These are phyloP conservation scores for Anguilla japonica DNA, from an alignment of 2,113 vertebrate genomes.

Conservation along the genomic window DNA sequence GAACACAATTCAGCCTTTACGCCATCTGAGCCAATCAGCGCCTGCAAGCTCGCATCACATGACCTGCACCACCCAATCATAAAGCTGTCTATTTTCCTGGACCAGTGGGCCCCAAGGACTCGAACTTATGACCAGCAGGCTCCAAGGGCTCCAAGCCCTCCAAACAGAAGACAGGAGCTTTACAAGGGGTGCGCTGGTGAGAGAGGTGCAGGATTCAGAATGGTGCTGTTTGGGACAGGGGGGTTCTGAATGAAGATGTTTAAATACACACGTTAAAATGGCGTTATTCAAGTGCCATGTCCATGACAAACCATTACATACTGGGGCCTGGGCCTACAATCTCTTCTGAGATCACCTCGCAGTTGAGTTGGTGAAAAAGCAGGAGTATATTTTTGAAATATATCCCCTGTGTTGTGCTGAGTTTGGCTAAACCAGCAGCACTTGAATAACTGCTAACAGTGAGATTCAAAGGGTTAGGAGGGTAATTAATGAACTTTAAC, in stretches of 20 bases:
- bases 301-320: too few relatives aligned
- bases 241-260: too few relatives aligned
- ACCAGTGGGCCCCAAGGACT: neutral
- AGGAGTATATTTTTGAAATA: too few relatives aligned
- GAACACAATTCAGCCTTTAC: neutral
- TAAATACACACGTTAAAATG: too few relatives aligned
- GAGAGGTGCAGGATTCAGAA: neutral
- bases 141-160: neutral
- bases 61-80: neutral
- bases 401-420: too few relatives aligned
- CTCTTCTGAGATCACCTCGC: too few relatives aligned
- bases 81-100: neutral
- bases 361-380: too few relatives aligned
- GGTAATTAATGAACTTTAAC: conserved; percentile 30
- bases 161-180: neutral
- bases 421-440: neutral
- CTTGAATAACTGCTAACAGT: neutral
- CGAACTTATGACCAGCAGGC: neutral
- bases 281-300: too few relatives aligned
- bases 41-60: neutral
- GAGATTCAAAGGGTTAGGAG: neutral
- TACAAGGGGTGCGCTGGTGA: neutral
- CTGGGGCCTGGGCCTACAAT: too few relatives aligned
- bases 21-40: neutral
- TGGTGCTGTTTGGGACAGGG: neutral